Conservation (phyloP, 2,888 invertebrate genomes). For the Tiliacea aurago region DNA sequence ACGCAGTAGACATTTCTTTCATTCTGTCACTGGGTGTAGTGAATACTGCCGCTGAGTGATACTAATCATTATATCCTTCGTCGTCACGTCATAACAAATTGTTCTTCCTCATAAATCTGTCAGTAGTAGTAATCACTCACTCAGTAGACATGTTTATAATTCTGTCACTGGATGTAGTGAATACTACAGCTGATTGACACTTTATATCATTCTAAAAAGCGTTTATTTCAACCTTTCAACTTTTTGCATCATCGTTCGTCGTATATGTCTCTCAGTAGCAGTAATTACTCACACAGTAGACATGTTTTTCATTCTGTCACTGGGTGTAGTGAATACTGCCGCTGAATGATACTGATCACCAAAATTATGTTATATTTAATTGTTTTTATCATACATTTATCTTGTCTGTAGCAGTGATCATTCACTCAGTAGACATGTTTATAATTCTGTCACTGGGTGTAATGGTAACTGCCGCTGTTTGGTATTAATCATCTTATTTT, state of each 20-base stretch:
- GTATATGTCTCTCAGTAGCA: neutral
- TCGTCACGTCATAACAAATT: no score
- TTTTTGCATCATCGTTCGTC: no score
- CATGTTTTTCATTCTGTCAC: constrained; percentile 56
- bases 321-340: constrained; percentile 65
- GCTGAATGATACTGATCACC: neutral
- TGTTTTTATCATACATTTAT: no score
- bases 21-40: constrained; percentile 68
- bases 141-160: constrained; percentile 66
- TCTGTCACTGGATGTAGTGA: constrained; percentile 26
- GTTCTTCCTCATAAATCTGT: no score
- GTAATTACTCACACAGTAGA: neutral
- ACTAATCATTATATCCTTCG: no score
- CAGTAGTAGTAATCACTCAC: constrained; percentile 34
- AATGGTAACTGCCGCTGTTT: no score
- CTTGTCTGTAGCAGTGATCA: no score
- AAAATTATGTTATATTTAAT: no score
- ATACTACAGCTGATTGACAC: neutral
- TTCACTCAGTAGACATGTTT: no score
- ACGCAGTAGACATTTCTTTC: neutral
- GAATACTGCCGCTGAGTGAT: constrained; percentile 32
- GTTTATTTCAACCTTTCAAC: neutral
- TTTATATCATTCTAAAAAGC: neutral
- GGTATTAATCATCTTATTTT: no score
- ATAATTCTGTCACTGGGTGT: no score